These are phyloP conservation scores for Macrosteles quadrilineatus DNA, from an alignment of 1,140 invertebrate genomes.

Conservation along the genomic window DNA sequence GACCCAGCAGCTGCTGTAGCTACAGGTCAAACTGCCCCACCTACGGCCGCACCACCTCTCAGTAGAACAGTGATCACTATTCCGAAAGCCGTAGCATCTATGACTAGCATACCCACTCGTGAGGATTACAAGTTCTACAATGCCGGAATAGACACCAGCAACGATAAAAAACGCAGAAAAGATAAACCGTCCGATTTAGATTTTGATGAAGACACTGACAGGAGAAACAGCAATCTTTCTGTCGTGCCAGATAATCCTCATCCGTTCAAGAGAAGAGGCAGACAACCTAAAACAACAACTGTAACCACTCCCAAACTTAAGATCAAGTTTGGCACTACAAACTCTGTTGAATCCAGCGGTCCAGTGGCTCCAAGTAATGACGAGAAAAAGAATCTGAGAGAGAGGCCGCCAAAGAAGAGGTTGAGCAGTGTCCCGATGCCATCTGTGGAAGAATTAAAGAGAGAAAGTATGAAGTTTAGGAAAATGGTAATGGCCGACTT, in stretches of 20 bases:
- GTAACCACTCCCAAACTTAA: constrained; percentile 68
- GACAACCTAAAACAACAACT: constrained; percentile 36
- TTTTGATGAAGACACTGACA: constrained; percentile 49
- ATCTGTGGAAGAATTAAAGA: constrained; percentile 72
- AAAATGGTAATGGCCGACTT: constrained; percentile 80
- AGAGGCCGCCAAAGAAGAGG: constrained; percentile 79
- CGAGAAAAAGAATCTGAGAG: constrained; percentile 55
- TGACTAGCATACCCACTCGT: constrained; percentile 78
- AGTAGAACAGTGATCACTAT: constrained; percentile 76
- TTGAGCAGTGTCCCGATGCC: constrained; percentile 62
- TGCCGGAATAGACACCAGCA: constrained; percentile 61
- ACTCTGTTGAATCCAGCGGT: constrained; percentile 40
- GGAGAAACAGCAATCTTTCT: not conserved
- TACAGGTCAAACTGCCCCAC: constrained; percentile 44
- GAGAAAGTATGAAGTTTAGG: constrained; percentile 87
- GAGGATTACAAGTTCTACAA: constrained; percentile 85
- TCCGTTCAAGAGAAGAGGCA: constrained; percentile 38
- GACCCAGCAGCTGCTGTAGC: constrained; percentile 57
- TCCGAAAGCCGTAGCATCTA: constrained; percentile 82
- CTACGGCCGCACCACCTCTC: constrained; percentile 59
- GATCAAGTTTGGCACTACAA: constrained; percentile 69
- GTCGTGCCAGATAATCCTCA: constrained; percentile 42
- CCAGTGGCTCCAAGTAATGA: constrained; percentile 47
- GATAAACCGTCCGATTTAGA: constrained; percentile 54
- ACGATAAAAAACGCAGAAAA: constrained; percentile 70